Evolutionary conservation across 2,113 vertebrate genomes (phyloP).

Genomic region (Ancistrus triradiatus): DNA sequence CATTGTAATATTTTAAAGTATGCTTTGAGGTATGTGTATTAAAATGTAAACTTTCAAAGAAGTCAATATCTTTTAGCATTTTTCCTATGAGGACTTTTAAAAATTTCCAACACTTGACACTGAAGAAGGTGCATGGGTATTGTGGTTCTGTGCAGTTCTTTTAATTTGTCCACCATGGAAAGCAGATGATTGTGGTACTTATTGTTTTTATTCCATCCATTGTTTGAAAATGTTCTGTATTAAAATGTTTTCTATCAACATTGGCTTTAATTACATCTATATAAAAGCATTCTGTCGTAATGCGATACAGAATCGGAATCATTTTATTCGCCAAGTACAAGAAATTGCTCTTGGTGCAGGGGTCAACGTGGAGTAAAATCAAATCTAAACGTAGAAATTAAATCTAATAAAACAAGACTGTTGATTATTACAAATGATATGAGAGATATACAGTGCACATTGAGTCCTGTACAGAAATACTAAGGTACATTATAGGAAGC

Average conservation of each 20-base stretch:
- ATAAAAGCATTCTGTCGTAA: neutral
- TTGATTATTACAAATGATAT: too few species aligned
- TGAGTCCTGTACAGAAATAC: too few species aligned
- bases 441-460: too few species aligned
- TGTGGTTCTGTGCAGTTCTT: conserved; percentile 53
- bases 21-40: conserved; percentile 65
- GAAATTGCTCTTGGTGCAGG: too few species aligned
- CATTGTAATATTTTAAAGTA: conserved; percentile 57
- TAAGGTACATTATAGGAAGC: too few species aligned
- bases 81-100: conserved; percentile 58
- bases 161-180: conserved; percentile 49
- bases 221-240: conserved; percentile 76
- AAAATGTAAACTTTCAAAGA: conserved; percentile 66
- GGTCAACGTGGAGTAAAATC: too few species aligned
- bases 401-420: too few species aligned
- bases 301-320: too few species aligned
- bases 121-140: conserved; percentile 39
- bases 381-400: too few species aligned
- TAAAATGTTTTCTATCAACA: conserved; percentile 78
- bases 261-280: conserved; percentile 27
- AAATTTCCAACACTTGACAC: conserved; percentile 32
- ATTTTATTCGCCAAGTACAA: too few species aligned
- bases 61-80: conserved; percentile 66
- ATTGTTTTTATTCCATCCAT: conserved; percentile 67
- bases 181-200: conserved; percentile 57